phyloP scores from a whole-genome alignment of 2,113 vertebrate genomes.

The Chlorodrepanis virens region DNA sequence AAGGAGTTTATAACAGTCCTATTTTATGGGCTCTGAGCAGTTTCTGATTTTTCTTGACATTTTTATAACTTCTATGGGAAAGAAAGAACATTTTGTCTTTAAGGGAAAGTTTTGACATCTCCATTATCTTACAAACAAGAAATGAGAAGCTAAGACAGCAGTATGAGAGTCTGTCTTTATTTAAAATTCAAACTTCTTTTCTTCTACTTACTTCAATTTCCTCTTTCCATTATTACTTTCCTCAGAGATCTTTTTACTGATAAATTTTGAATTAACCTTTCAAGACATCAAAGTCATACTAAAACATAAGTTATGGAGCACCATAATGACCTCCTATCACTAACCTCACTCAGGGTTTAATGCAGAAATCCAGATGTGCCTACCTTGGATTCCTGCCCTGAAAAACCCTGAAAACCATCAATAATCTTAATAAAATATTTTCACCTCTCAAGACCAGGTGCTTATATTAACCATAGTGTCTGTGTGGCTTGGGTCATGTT shows the following conservation, averaged over 20 bases:
- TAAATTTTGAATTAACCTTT: not conserved
- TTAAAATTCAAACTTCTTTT: not conserved
- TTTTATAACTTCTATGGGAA: not conserved
- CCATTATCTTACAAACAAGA: not conserved
- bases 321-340: not conserved
- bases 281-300: not conserved
- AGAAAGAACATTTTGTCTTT: not conserved
- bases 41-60: not conserved
- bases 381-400: not conserved
- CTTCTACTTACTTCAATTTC: not conserved
- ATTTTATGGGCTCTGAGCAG: not conserved
- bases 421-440: not conserved
- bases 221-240: not conserved
- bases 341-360: not conserved
- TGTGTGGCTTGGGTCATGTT: not conserved
- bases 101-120: not conserved
- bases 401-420: not conserved
- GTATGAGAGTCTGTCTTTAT: not conserved
- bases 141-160: not conserved
- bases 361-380: not conserved
- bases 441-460: not conserved
- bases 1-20: not conserved
- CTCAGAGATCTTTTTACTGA: not conserved
- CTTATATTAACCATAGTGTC: not conserved
- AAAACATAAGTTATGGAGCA: not conserved